Evolutionary conservation across 2,113 vertebrate genomes (phyloP).

Genomic region (Regulus satrapa): DNA sequence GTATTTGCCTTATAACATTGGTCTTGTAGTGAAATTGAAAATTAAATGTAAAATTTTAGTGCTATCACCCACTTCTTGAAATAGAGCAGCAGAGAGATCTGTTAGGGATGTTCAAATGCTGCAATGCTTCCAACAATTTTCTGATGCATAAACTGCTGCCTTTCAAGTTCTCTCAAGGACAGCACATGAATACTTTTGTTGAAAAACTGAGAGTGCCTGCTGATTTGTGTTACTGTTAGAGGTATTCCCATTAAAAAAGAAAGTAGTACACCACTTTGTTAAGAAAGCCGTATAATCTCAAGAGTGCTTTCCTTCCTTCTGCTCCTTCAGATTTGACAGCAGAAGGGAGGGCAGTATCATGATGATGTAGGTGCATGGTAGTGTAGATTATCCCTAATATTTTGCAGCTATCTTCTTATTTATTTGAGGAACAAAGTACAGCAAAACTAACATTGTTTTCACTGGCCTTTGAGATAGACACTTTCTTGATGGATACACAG

Average conservation of each 20-base stretch:
- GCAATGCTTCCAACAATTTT: not conserved
- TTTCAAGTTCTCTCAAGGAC: not conserved
- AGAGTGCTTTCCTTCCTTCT: not conserved
- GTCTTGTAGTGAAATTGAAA: not conserved
- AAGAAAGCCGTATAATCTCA: not conserved
- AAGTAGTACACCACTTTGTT: not conserved
- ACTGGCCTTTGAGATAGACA: constrained; percentile 23
- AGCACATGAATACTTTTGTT: not conserved
- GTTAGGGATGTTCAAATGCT: not conserved
- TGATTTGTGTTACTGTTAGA: not conserved
- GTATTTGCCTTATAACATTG: not conserved
- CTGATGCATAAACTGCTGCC: not conserved
- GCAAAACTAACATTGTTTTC: constrained; percentile 44
- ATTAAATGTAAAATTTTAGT: not conserved
- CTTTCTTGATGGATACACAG: constrained; percentile 25
- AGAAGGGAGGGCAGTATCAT: not conserved
- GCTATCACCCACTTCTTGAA: not conserved
- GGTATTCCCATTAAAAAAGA: not conserved
- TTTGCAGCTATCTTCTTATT: constrained; percentile 56
- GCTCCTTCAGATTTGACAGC: not conserved
- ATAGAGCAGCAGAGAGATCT: not conserved
- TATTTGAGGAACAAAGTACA: constrained; percentile 25
- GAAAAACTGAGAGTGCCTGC: not conserved
- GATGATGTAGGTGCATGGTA: not conserved
- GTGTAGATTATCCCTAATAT: constrained; percentile 20